A percentile compares a stretch with the other conserved stretches of the same genome.
These are phyloP conservation scores for Tachypleus tridentatus DNA, from an alignment of 1,140 invertebrate genomes.

Conservation along the genomic window DNA sequence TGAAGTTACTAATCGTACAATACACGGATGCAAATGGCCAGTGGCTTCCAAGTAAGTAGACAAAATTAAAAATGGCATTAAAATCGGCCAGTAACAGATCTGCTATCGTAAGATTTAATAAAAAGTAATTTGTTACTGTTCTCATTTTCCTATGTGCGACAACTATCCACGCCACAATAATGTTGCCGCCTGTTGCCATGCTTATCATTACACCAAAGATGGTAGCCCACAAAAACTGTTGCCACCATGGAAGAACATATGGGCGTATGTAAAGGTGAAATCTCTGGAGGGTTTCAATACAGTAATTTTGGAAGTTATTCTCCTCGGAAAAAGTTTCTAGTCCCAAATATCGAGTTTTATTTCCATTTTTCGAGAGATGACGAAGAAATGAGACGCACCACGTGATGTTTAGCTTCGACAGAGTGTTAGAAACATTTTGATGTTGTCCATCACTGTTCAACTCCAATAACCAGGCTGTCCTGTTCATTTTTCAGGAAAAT, in stretches of 20 bases:
- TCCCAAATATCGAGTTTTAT: too few species aligned
- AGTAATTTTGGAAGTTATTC: too few species aligned
- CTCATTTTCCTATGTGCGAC: slow-evolving; percentile 51
- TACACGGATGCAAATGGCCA: slow-evolving; percentile 78
- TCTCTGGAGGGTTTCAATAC: too few species aligned
- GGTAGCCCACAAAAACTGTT: slow-evolving; percentile 21
- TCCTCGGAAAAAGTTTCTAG: too few species aligned
- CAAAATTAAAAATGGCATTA: slow-evolving; percentile 39
- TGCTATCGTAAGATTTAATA: slow-evolving; percentile 30
- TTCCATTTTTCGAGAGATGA: too few species aligned
- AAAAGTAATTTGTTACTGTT: slow-evolving; percentile 31
- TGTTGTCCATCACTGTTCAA: too few species aligned
- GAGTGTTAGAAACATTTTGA: too few species aligned
- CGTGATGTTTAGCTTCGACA: too few species aligned
- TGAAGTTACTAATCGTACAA: slow-evolving; percentile 78
- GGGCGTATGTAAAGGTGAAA: slow-evolving; percentile 6
- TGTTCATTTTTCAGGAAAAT: too few species aligned
- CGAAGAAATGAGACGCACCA: too few species aligned
- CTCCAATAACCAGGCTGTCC: too few species aligned
- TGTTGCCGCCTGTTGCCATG: slow-evolving; percentile 64
- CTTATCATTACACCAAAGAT: slow-evolving; percentile 47
- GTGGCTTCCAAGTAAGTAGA: slow-evolving; percentile 41
- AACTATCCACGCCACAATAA: slow-evolving; percentile 81
- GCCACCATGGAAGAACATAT: slow-evolving; percentile 16
- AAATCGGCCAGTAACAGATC: slow-evolving; percentile 34